Conservation (phyloP, 2,113 vertebrate genomes). For the Macheiramphus alcinus region DNA sequence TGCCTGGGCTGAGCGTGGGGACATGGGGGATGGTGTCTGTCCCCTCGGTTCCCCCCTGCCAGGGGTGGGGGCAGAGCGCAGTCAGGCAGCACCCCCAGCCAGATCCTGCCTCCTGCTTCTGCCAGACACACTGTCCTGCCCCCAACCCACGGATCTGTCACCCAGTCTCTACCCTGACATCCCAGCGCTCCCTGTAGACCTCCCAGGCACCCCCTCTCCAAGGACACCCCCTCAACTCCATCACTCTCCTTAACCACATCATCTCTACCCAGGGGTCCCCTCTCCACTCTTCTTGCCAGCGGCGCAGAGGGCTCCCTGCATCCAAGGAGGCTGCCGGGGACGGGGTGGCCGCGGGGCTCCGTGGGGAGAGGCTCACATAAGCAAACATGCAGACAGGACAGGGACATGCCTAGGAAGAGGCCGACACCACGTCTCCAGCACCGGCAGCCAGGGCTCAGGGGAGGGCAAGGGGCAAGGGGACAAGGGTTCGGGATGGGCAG, state of each 20-base stretch:
- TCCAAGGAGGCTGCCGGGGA: neutral
- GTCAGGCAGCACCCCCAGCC: neutral
- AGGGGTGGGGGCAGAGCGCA: neutral
- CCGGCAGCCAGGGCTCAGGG: neutral
- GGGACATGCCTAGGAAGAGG: constrained; percentile 63
- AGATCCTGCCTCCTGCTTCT: neutral
- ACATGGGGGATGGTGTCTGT: neutral
- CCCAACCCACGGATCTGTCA: neutral
- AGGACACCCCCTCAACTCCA: neutral
- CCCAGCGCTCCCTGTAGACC: neutral
- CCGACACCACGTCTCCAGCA: constrained; percentile 64
- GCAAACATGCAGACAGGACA: constrained; percentile 72
- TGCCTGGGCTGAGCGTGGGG: neutral
- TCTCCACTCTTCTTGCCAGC: neutral
- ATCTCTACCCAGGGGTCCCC: accelerated
- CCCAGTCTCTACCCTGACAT: neutral
- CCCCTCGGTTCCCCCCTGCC: neutral
- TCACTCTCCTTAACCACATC: neutral
- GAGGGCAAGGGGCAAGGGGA: neutral
- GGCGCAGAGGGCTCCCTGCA: neutral
- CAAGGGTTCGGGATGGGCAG: neutral
- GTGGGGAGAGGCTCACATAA: constrained; percentile 36
- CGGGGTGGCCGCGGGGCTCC: neutral
- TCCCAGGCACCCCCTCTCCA: neutral
- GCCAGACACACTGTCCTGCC: neutral